These are phyloP conservation scores for Ctenodactylus gundi DNA, from an alignment of 2,113 vertebrate genomes.

Conservation along the genomic window DNA sequence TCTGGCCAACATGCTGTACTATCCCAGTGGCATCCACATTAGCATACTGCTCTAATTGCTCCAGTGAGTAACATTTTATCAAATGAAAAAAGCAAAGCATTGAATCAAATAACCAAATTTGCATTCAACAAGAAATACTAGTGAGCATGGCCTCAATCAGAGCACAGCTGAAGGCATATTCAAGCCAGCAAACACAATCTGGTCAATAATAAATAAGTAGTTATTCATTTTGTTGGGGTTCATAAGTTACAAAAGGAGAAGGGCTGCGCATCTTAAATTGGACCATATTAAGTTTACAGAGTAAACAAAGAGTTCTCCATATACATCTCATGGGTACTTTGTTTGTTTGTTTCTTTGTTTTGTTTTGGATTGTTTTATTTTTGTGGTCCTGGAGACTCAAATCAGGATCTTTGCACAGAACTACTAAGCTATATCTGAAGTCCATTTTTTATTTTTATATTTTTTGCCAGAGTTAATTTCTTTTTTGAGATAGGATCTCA, in stretches of 20 bases:
- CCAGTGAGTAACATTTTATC: neutral
- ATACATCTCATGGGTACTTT: too few species aligned
- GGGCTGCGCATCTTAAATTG: neutral
- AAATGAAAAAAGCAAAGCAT: slow-evolving; percentile 26
- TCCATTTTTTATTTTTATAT: too few species aligned
- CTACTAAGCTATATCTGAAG: too few species aligned
- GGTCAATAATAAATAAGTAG: neutral
- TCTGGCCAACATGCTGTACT: neutral
- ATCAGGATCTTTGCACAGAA: too few species aligned
- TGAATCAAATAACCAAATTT: slow-evolving; percentile 38
- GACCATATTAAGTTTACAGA: neutral
- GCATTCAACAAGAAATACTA: neutral
- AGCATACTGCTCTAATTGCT: slow-evolving; percentile 42
- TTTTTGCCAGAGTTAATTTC: too few species aligned
- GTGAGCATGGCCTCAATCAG: neutral
- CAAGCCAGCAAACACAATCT: slow-evolving; percentile 11
- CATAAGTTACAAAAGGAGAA: neutral
- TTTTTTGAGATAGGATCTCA: too few species aligned
- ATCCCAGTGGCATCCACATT: neutral
- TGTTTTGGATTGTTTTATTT: too few species aligned
- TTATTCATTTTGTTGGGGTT: neutral
- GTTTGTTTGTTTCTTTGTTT: too few species aligned
- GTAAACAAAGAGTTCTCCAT: neutral
- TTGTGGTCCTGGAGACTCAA: too few species aligned
- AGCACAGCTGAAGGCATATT: neutral